These are phyloP conservation scores for Peromyscus nudipes DNA, from an alignment of 2,797 vertebrate species.

Conservation along the genomic window DNA sequence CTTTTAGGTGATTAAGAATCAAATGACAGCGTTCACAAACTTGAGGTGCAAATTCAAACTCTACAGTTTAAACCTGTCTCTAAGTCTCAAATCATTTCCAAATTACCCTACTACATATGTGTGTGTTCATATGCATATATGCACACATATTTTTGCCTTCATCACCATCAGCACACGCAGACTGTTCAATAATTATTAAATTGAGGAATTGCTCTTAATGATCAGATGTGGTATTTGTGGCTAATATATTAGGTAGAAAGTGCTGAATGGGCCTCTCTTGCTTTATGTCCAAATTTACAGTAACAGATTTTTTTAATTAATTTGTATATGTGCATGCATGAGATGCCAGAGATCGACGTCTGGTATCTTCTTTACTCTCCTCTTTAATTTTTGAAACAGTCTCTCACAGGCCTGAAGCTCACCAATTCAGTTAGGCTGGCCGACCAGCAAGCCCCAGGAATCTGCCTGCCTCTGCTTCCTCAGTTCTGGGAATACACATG, in stretches of 20 bases:
- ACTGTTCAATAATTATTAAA: not conserved
- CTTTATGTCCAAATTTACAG: slow-evolving; percentile 7
- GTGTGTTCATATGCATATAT: not conserved
- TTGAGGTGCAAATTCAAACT: not conserved
- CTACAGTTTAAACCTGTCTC: not conserved
- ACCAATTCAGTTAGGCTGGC: not conserved
- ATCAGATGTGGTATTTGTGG: not conserved
- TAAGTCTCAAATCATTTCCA: slow-evolving; percentile 45
- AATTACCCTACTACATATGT: not conserved
- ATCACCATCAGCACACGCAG: not conserved
- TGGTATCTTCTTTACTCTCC: not conserved
- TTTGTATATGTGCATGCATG: not conserved
- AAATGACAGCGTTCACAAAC: not conserved
- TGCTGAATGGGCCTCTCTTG: not conserved
- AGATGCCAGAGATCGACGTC: not conserved
- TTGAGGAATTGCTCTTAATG: slow-evolving; percentile 49
- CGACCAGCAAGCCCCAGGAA: not conserved
- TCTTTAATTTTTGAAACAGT: not conserved
- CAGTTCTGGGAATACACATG: not conserved
- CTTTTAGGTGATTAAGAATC: not conserved
- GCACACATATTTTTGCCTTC: not conserved
- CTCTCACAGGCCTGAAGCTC: not conserved
- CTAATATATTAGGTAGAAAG: not conserved
- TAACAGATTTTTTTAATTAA: not conserved
- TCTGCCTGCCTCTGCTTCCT: not conserved